Percentiles rank a stretch among this genome's conserved stretches.
These are phyloP conservation scores for Channallabes apus DNA, from an alignment of 2,797 vertebrate species.

Conservation along the genomic window DNA sequence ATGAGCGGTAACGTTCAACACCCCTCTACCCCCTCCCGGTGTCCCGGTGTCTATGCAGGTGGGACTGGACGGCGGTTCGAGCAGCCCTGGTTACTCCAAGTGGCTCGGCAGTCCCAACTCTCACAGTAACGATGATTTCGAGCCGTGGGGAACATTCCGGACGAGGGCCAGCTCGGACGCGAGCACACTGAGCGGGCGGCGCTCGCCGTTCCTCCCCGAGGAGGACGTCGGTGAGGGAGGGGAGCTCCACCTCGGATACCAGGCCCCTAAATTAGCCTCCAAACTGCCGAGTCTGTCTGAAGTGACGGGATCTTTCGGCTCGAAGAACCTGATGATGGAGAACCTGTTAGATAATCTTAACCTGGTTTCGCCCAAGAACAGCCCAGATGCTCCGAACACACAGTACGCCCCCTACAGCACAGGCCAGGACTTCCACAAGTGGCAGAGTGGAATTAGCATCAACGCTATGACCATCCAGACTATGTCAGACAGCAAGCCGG, in stretches of 20 bases:
- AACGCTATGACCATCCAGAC: conserved; percentile 82
- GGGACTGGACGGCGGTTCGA: conserved; percentile 80
- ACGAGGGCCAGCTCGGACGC: conserved; percentile 94
- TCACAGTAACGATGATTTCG: conserved; percentile 94
- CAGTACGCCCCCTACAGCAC: conserved; percentile 76
- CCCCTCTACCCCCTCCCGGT: no score
- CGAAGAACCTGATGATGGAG: conserved; percentile 87
- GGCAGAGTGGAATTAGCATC: conserved; percentile 81
- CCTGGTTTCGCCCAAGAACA: conserved; percentile 85
- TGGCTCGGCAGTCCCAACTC: conserved; percentile 97
- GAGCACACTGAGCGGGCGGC: conserved; percentile 91
- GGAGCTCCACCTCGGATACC: conserved; percentile 89
- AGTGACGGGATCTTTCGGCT: conserved; percentile 78
- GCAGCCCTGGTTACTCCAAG: conserved; percentile 88
- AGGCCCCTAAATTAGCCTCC: conserved; percentile 82
- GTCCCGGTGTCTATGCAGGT: conserved; percentile 78
- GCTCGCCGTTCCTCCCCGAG: conserved; percentile 90
- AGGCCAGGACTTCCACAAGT: conserved; percentile 86
- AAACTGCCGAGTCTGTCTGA: conserved; percentile 94
- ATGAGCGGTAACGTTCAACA: no score
- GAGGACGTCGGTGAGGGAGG: conserved; percentile 85
- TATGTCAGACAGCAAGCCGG: conserved; percentile 81
- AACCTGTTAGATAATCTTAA: conserved; percentile 93
- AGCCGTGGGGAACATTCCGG: conserved; percentile 91
- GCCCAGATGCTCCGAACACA: conserved; percentile 72